phyloP scores from a whole-genome alignment of 2,797 vertebrate species.

The Propithecus deckenii region DNA sequence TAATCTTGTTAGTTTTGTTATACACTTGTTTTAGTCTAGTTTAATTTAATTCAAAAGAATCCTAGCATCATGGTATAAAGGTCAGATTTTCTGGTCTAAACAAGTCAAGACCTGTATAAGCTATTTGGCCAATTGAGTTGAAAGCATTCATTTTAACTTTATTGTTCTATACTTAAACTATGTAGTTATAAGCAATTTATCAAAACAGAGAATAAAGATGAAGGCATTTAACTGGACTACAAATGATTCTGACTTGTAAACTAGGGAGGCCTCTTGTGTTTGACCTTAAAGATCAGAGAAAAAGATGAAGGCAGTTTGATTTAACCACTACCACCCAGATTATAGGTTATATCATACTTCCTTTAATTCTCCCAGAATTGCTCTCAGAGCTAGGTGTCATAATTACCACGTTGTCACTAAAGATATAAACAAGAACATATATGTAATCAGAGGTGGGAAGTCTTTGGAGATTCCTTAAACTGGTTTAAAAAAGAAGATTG shows the following conservation, averaged over 20 bases:
- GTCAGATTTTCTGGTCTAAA: conserved; percentile 2
- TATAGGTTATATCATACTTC: not conserved
- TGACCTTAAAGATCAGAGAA: not conserved
- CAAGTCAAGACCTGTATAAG: not conserved
- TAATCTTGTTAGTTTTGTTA: not conserved
- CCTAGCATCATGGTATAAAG: not conserved
- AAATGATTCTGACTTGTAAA: conserved; percentile 15
- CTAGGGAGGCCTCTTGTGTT: not conserved
- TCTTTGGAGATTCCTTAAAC: not conserved
- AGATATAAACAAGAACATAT: not conserved
- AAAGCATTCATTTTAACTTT: not conserved
- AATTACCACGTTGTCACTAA: not conserved
- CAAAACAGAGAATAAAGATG: conserved; percentile 16
- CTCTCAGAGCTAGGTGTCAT: not conserved
- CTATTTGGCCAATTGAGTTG: not conserved
- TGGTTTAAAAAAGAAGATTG: not conserved
- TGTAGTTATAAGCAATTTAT: not conserved
- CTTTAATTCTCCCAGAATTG: not conserved
- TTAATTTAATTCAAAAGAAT: conserved; percentile 7
- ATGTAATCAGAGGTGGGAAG: not conserved
- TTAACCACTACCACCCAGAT: not conserved
- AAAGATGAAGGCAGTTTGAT: not conserved
- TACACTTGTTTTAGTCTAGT: not conserved
- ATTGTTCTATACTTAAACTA: not conserved
- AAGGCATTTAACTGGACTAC: conserved; percentile 11